Evolutionary conservation across 2,797 vertebrate genomes (phyloP).

Genomic region (Poeciliopsis infans): DNA sequence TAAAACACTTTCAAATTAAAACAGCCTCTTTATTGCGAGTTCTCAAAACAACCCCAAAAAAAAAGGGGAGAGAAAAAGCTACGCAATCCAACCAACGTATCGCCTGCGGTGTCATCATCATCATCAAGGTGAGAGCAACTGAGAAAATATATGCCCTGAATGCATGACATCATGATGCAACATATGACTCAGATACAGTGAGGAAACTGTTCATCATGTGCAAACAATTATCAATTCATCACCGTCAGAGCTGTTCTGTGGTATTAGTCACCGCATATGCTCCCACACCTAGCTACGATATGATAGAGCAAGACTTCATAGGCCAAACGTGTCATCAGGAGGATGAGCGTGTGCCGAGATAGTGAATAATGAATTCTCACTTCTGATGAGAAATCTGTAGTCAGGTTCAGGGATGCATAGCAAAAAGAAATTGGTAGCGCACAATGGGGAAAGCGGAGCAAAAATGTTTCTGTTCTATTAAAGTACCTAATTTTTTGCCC

Average conservation of each 20-base stretch:
- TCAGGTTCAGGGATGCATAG: background rate
- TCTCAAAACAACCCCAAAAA: constrained; percentile 6
- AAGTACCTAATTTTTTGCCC: background rate
- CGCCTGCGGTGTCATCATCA: constrained; percentile 41
- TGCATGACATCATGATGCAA: constrained; percentile 66
- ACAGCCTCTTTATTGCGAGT: background rate
- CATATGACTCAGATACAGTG: constrained; percentile 64
- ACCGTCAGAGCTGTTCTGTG: constrained; percentile 67
- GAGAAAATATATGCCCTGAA: constrained; percentile 50
- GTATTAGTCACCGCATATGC: constrained; percentile 70
- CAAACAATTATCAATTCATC: constrained; percentile 74
- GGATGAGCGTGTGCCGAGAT: constrained; percentile 27
- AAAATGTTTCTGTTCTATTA: background rate
- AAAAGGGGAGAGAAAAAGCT: background rate
- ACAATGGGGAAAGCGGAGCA: background rate
- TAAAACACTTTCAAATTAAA: constrained; percentile 7
- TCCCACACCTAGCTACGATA: constrained; percentile 67
- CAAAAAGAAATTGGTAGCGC: constrained; percentile 2
- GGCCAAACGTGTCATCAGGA: constrained; percentile 60
- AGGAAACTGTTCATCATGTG: constrained; percentile 70
- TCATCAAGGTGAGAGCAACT: constrained; percentile 37
- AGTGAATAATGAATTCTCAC: constrained; percentile 43
- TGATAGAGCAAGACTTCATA: constrained; percentile 53
- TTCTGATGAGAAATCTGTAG: constrained; percentile 21
- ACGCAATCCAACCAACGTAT: constrained; percentile 16